Evolutionary conservation across 2,113 vertebrate species (phyloP).

Genomic region (Pleuronectes platessa): DNA sequence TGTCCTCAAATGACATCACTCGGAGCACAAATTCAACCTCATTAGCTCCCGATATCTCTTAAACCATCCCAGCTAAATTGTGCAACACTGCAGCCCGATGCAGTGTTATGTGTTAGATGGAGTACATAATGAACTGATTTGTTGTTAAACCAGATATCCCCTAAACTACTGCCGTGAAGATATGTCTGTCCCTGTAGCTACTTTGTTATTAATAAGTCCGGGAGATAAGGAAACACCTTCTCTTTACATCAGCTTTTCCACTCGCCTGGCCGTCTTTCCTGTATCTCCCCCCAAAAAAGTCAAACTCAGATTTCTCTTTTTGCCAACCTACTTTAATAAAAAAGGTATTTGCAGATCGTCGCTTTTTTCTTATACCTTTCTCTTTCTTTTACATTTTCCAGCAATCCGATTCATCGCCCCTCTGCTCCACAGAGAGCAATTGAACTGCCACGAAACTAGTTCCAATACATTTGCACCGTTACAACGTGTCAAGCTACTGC

Average conservation of each 20-base stretch:
- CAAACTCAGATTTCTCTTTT: slow-evolving; percentile 19
- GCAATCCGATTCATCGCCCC: slow-evolving; percentile 19
- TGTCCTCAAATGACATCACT: slow-evolving; percentile 79
- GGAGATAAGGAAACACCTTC: slow-evolving; percentile 35
- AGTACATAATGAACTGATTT: slow-evolving; percentile 67
- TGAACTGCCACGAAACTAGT: slow-evolving; percentile 52
- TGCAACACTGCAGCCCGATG: slow-evolving; percentile 48
- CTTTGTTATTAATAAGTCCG: slow-evolving; percentile 40
- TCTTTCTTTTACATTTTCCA: slow-evolving; percentile 38
- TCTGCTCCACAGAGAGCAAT: slow-evolving; percentile 40
- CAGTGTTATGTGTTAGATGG: slow-evolving; percentile 52
- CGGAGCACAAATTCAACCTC: slow-evolving; percentile 76
- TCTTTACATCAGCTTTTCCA: slow-evolving; percentile 31
- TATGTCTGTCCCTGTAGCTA: slow-evolving; percentile 37
- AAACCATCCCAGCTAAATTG: slow-evolving; percentile 55
- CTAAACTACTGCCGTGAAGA: slow-evolving; percentile 51
- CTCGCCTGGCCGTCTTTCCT: slow-evolving; percentile 7
- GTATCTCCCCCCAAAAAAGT: slow-evolving; percentile 42
- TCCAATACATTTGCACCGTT: slow-evolving; percentile 58
- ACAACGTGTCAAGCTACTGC: slow-evolving; percentile 55
- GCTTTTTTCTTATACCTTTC: slow-evolving; percentile 3
- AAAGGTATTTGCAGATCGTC: slow-evolving; percentile 9
- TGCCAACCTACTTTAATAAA: slow-evolving; percentile 38
- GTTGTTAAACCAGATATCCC: slow-evolving; percentile 62
- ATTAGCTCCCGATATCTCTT: slow-evolving; percentile 74